Conservation (phyloP, 2,113 vertebrate genomes). For the Anhinga rufa region DNA sequence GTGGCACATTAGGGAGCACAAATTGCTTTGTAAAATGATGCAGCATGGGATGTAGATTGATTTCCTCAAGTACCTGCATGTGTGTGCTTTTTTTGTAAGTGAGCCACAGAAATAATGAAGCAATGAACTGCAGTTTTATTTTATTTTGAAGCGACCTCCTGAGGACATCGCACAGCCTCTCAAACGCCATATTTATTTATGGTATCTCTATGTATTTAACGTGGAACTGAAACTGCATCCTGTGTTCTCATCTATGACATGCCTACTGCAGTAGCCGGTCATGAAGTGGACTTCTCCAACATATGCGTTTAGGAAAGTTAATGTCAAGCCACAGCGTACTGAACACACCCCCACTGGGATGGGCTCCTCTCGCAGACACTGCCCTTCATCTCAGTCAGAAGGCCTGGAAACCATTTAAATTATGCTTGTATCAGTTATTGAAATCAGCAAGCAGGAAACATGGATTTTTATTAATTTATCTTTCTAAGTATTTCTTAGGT, state of each 20-base stretch:
- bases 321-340: fast-evolving
- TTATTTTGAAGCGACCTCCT: not conserved
- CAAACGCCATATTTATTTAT: not conserved
- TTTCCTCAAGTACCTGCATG: not conserved
- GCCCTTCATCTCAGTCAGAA: not conserved
- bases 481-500: not conserved
- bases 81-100: not conserved
- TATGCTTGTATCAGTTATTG: not conserved
- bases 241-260: not conserved
- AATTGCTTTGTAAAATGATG: not conserved
- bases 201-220: not conserved
- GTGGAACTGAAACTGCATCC: not conserved
- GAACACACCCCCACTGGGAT: fast-evolving
- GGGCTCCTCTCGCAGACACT: not conserved
- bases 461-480: not conserved
- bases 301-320: not conserved
- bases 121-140: not conserved
- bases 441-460: not conserved
- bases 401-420: not conserved
- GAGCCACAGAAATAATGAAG: not conserved
- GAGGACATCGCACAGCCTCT: not conserved
- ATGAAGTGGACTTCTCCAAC: not conserved
- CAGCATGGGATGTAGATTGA: not conserved
- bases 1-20: not conserved
- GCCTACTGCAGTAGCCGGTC: not conserved